Base-by-base conservation (phyloP, 2,797 vertebrate species). In the Mionectes olivaceus region DNA sequence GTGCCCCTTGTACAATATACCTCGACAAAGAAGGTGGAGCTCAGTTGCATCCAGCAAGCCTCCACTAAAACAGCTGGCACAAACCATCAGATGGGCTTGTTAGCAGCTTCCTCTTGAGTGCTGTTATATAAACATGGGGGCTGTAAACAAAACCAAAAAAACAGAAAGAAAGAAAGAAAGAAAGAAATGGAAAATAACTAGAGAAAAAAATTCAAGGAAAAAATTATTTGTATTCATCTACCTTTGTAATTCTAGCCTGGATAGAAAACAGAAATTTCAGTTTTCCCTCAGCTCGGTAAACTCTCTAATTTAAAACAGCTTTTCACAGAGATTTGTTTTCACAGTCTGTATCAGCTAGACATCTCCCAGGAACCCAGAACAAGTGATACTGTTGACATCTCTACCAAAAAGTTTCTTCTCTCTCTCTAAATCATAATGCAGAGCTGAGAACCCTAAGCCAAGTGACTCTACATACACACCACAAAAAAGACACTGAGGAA, bases 1-100 rank as follows among this genome's bases (percentile, higher is more conserved):
- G 49, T 76, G 59, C 76, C 69, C 67, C 56, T 77, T 10, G 0
- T 55, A 69, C 24, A 89, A 83, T 28, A 46, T 68, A 95, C 67
- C 89, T 94, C 28, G 1, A 64, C 43, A 82, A 61, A 89, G 80
- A 93, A 86, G 74, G 87, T 44, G 80, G 70, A 88, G 39, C 52
- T 90, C 77, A 41, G 52, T 17, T 17, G 11, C 55, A 90, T 64
- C 33, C 67, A 95, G 80, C 23, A 64, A 10, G 17, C 37, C 49
- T 65, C 49, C 91, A 68, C 60, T 89, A 39, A 73, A 94, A 96
- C 70, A 95, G 70, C 94, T 93, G 94, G 87, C 85, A 94, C 56
- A 35, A 83, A 83, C n/a, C 67, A 82, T 67, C 53, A 82, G 41
- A 91, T 57, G 67, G 77, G 56, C 49, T 89, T 79, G 53, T 76